Percentiles rank a stretch among this genome's conserved stretches.
Evolutionary conservation across 1,140 invertebrate species (phyloP).

Genomic region (Trichomalopsis sarcophagae): DNA sequence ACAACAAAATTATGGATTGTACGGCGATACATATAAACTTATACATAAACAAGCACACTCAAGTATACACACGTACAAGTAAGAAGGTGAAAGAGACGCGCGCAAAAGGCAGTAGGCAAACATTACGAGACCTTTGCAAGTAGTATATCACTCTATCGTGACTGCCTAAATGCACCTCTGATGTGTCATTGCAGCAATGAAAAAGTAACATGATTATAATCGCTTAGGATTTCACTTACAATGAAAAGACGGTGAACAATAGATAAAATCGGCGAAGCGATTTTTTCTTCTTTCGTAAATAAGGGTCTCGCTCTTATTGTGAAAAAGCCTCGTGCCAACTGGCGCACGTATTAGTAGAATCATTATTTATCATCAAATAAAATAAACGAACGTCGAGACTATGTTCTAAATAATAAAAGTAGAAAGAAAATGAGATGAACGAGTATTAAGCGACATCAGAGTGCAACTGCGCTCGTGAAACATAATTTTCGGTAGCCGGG

Average conservation of each 20-base stretch:
- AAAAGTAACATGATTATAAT: conserved; percentile 17
- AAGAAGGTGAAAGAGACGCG: conserved; percentile 33
- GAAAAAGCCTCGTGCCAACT: conserved; percentile 45
- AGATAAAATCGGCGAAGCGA: conserved; percentile 26
- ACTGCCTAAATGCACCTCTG: conserved; percentile 24
- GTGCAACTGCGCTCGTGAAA: conserved; percentile 60
- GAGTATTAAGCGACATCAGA: conserved; percentile 7
- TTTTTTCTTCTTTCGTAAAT: conserved; percentile 33
- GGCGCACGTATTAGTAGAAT: conserved; percentile 49
- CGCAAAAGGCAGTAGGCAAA: conserved; percentile 45
- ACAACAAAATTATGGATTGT: conserved; percentile 42
- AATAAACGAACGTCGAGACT: conserved; percentile 43
- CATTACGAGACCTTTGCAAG: conserved; percentile 51
- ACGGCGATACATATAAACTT: conserved; percentile 18
- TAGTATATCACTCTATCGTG: conserved; percentile 43
- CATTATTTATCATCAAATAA: conserved; percentile 46
- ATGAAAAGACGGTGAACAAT: conserved; percentile 11
- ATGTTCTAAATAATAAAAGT: conserved; percentile 34
- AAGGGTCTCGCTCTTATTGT: conserved; percentile 20
- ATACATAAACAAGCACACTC: conserved; percentile 37
- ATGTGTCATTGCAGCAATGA: conserved; percentile 28
- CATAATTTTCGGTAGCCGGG: conserved; percentile 66
- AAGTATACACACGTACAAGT: conserved; percentile 12
- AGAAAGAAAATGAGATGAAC: conserved; percentile 21
- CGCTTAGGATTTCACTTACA: conserved; percentile 26